These are phyloP conservation scores for Apodemus sylvaticus DNA, from an alignment of 2,113 vertebrate genomes.

Conservation along the genomic window DNA sequence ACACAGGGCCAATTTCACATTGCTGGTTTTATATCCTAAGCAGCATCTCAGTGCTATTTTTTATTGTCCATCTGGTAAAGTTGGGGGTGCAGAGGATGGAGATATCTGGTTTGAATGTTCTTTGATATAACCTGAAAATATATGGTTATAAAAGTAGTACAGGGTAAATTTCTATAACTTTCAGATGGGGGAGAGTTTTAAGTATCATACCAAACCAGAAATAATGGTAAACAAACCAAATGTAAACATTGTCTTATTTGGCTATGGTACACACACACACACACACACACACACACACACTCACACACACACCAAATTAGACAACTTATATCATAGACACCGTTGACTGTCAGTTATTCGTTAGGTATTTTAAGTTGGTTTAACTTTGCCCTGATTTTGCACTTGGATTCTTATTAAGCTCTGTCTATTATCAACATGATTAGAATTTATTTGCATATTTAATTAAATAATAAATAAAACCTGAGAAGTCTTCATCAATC, in stretches of 20 bases:
- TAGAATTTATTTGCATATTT: slow-evolving; percentile 32
- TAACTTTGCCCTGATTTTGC: slow-evolving; percentile 38
- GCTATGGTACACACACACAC: not conserved
- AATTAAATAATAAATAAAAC: slow-evolving; percentile 27
- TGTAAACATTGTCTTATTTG: not conserved
- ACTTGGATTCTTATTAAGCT: slow-evolving; percentile 2
- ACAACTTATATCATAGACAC: not conserved
- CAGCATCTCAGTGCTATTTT: not conserved
- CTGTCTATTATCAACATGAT: not conserved
- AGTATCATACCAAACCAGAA: slow-evolving; percentile 16
- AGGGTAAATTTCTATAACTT: not conserved
- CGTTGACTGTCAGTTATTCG: not conserved
- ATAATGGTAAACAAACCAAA: too few species aligned
- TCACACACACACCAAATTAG: not conserved
- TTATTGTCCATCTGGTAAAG: slow-evolving; percentile 53
- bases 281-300: not conserved
- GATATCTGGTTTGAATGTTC: slow-evolving; percentile 43
- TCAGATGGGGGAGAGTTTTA: not conserved
- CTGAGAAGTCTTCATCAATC: not conserved
- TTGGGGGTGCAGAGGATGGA: not conserved
- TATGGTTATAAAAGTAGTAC: slow-evolving; percentile 26
- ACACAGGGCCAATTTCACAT: not conserved
- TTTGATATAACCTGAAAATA: slow-evolving; percentile 9
- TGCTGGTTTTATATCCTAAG: not conserved
- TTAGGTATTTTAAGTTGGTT: not conserved